Percentiles rank a stretch among this genome's conserved stretches.
These are phyloP conservation scores for Brachystomella parvula DNA, from an alignment of 1,140 invertebrate genomes.

Conservation along the genomic window DNA sequence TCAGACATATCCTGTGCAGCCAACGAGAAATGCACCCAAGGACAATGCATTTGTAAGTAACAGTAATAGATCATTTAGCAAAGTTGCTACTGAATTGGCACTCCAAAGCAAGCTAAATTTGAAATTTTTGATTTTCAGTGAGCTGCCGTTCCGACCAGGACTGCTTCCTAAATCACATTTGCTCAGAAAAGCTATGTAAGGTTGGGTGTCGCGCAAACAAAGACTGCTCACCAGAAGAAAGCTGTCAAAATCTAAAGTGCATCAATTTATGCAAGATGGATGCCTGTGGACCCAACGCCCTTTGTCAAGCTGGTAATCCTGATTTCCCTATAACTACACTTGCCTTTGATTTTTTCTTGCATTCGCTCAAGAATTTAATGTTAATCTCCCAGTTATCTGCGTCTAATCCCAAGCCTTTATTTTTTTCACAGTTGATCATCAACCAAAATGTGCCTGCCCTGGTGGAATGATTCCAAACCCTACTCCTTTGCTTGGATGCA, in stretches of 20 bases:
- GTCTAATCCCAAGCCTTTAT: too few species aligned
- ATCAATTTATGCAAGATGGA: constrained; percentile 63
- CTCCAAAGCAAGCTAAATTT: neutral
- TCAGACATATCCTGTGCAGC: constrained; percentile 77
- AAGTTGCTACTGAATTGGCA: too few species aligned
- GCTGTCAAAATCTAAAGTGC: constrained; percentile 69
- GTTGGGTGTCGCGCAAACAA: constrained; percentile 77
- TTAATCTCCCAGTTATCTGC: too few species aligned
- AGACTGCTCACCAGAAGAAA: constrained; percentile 73
- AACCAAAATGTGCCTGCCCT: constrained; percentile 67
- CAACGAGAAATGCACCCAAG: constrained; percentile 69
- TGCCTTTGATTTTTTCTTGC: neutral
- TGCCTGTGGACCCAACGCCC: constrained; percentile 75
- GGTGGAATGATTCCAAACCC: constrained; percentile 72
- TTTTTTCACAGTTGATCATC: constrained; percentile 51
- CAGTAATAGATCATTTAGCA: constrained; percentile 1
- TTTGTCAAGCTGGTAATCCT: constrained; percentile 33
- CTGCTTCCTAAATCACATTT: constrained; percentile 83
- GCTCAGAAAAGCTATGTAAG: constrained; percentile 70
- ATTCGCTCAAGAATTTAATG: constrained; percentile 62
- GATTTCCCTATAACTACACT: too few species aligned
- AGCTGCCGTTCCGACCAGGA: constrained; percentile 83
- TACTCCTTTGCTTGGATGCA: constrained; percentile 63
- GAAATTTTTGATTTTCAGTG: constrained; percentile 46
- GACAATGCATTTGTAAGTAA: constrained; percentile 66